Evolutionary conservation across 2,797 vertebrate species (phyloP).

Genomic region (Crocodylus rhombifer): DNA sequence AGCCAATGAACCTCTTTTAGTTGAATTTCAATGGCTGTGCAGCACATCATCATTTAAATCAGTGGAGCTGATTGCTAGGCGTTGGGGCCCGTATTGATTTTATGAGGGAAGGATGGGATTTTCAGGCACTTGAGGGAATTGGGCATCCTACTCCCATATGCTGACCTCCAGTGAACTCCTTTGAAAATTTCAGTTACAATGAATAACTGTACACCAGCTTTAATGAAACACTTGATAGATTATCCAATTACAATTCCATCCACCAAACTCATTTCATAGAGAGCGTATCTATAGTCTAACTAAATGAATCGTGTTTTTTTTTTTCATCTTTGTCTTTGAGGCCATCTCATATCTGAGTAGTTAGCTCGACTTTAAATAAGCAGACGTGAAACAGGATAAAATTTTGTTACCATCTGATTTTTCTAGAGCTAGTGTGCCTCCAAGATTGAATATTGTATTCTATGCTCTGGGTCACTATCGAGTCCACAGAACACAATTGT

Average conservation of each 20-base stretch:
- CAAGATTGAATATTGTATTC: neutral
- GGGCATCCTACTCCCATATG: neutral
- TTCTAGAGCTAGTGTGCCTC: neutral
- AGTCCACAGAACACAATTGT: neutral
- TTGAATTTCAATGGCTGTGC: slow-evolving; percentile 20
- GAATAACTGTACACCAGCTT: neutral
- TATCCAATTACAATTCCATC: neutral
- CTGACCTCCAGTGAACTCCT: neutral
- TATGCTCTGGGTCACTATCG: slow-evolving; percentile 10
- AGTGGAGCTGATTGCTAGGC: slow-evolving; percentile 22
- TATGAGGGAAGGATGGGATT: neutral
- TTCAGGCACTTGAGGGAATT: neutral
- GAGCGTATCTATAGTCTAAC: neutral
- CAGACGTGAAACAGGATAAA: neutral
- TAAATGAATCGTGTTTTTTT: fast-evolving
- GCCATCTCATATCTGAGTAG: neutral
- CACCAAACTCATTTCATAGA: neutral
- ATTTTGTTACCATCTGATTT: neutral
- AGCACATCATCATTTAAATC: neutral
- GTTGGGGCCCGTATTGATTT: neutral
- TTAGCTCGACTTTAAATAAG: neutral
- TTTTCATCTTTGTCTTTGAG: fast-evolving
- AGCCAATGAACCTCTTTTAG: neutral
- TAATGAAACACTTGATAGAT: neutral
- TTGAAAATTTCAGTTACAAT: neutral